A percentile compares a stretch with the other conserved stretches of the same genome.
These are phyloP conservation scores for Oriolus oriolus DNA, from an alignment of 2,113 vertebrate genomes.

Conservation along the genomic window DNA sequence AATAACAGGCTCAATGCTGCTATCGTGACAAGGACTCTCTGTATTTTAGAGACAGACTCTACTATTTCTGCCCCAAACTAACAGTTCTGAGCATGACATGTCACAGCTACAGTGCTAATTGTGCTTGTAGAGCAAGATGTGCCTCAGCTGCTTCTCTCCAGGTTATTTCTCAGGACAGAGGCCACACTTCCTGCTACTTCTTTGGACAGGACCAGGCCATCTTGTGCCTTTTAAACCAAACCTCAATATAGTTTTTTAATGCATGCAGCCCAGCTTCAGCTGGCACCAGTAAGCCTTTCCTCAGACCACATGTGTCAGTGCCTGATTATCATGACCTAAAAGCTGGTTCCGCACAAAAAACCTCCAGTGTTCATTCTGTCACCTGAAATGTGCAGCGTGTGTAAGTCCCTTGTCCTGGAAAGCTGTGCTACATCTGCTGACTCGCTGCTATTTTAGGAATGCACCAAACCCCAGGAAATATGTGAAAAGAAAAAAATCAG, in stretches of 20 bases:
- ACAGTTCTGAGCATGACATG: not conserved
- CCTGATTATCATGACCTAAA: not conserved
- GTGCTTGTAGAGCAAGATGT: not conserved
- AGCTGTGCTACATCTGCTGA: not conserved
- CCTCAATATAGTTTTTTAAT: not conserved
- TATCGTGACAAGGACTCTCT: rapidly evolving
- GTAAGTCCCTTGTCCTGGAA: not conserved
- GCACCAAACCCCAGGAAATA: not conserved
- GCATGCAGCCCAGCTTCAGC: rapidly evolving
- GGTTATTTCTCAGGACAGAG: not conserved
- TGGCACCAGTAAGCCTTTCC: not conserved
- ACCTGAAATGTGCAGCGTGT: not conserved
- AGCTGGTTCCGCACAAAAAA: not conserved
- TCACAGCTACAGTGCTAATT: not conserved
- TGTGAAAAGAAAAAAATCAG: not conserved
- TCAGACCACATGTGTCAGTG: not conserved
- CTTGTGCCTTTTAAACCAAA: not conserved
- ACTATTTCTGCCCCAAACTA: not conserved
- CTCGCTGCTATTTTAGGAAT: not conserved
- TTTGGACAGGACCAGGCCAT: not conserved
- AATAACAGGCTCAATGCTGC: not conserved
- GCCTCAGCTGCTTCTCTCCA: not conserved
- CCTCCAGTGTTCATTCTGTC: not conserved
- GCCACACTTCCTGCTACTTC: not conserved
- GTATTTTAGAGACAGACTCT: not conserved